Evolutionary conservation across 2,113 vertebrate species (phyloP), one percentile per base, ranked within the genome.

Genomic region (Rhineura floridana): DNA sequence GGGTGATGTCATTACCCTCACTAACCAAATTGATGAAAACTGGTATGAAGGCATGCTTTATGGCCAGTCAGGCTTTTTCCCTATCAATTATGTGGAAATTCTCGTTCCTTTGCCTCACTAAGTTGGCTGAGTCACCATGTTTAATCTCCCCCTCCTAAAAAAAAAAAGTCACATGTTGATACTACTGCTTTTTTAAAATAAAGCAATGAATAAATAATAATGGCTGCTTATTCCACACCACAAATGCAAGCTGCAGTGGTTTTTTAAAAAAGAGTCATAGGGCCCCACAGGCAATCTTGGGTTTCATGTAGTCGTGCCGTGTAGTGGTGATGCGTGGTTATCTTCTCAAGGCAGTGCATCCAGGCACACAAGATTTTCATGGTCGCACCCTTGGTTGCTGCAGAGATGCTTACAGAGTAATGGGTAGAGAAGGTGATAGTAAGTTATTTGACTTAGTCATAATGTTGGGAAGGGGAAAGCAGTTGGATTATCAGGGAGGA

Each of bases 11-110:
- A 99, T 99, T 96, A 99, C 98, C 78, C 97, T 99, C 91, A 99
- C 98, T 95, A 99, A 98, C 92, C 98, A 99, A 93, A 99, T 99
- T 87, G 99, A 99, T 89, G 99, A 99, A 86, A 99, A 99, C 96
- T 99, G 99, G 99, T 99, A 99, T 83, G 99, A 99, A 96, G 99
- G 99, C 19, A 98, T 98, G 98, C 95, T 99, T 91, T 97, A 98
- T 52, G 99, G 98, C 95, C 98, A 98, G 95, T 99, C 99, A 0
- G 99, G 99, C 94, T 99, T 99, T 96, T 99, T 99, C 94, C 99
- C 99, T 75, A 99, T 99, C 96, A 99, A 99, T 94, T 99, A 99
- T 63, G 99, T 99, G 23, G 98, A 99, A 91, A 98, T 99, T 96
- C 97, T 99, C 95, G 98, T 99, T 91, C 97, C 99, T 11, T 96